These are phyloP conservation scores for Mormyrus lacerda DNA, from an alignment of 2,113 vertebrate genomes.

Conservation along the genomic window DNA sequence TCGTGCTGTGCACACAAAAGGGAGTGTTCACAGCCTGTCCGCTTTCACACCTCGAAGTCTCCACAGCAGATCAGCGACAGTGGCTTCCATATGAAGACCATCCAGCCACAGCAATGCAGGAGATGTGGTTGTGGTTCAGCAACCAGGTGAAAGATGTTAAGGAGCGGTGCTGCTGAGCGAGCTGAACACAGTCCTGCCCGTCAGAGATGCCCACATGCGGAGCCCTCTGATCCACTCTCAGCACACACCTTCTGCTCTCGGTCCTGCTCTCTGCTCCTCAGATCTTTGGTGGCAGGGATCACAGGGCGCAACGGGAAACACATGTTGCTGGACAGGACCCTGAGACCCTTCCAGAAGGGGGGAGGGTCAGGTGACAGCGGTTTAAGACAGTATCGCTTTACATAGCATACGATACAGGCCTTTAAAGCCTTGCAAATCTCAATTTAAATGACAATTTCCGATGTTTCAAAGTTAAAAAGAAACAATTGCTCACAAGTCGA, in stretches of 20 bases:
- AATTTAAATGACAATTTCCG: background rate
- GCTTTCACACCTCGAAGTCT: background rate
- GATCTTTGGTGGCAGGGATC: background rate
- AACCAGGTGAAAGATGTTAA: background rate
- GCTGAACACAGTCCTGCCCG: background rate
- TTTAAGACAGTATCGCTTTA: background rate
- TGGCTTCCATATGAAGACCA: background rate
- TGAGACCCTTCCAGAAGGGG: background rate
- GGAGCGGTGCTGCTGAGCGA: background rate
- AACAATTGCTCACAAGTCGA: background rate
- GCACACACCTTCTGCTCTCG: background rate
- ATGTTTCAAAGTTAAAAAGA: background rate
- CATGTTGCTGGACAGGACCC: background rate
- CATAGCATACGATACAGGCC: background rate
- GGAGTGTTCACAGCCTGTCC: background rate
- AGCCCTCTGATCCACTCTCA: background rate
- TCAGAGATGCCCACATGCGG: background rate
- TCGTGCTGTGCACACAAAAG: background rate
- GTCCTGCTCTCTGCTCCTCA: background rate
- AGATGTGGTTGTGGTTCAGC: background rate
- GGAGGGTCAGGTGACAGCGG: background rate
- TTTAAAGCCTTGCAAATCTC: background rate
- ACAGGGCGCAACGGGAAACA: constrained; percentile 1
- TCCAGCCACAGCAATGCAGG: background rate
- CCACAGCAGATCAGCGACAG: background rate